Base-by-base conservation (phyloP, 2,797 vertebrate genomes). In the Lepus oiostolus region DNA sequence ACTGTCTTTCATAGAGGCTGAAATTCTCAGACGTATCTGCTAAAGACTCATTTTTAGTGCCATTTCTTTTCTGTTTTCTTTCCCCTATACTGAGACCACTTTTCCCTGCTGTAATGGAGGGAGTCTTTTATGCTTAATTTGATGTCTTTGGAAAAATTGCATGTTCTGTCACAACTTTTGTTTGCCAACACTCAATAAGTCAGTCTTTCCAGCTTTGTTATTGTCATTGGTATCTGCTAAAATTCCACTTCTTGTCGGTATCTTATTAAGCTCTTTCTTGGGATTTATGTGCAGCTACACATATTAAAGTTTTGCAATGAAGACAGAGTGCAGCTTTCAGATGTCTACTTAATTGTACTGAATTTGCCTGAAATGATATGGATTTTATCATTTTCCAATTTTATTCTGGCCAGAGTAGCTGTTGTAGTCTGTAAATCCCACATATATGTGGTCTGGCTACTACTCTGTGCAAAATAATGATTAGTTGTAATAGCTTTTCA, bases 261-360 rank as follows among this genome's bases (percentile, higher is more conserved):
- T 71, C 80, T 81, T 84, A 92, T 87, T 87, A 65, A 85, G 81
- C 47, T 82, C 12, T 85, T 74, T 93, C 30, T 86, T 19, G 19
- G 63, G 75, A 17, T 62, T 81, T 67, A 63, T 42, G 22, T 60
- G 16, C 32, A 67, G 91, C n/a, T 88, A 67, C 38, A 63, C 17
- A 85, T 50, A 79, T 83, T 32, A n/a, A 77, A 63, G 24, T 93
- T 85, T 88, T 75, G 4, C 1, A 60, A 8, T 72, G 38, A 86
- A 83, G 12, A 50, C 35, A 88, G 21, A 85, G 11, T 72, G 0
- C 16, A 82, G 42, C 28, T 26, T 81, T 77, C 76, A 38, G 13
- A 70, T 32, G 10, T 38, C 65, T 77, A 26, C 12, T 47, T 77
- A 21, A 72, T 86, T 76, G 60, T 28, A 67, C 24, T 58, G 82